Conservation (phyloP, 1,140 invertebrate genomes). For the Apocrypta bakeri region DNA sequence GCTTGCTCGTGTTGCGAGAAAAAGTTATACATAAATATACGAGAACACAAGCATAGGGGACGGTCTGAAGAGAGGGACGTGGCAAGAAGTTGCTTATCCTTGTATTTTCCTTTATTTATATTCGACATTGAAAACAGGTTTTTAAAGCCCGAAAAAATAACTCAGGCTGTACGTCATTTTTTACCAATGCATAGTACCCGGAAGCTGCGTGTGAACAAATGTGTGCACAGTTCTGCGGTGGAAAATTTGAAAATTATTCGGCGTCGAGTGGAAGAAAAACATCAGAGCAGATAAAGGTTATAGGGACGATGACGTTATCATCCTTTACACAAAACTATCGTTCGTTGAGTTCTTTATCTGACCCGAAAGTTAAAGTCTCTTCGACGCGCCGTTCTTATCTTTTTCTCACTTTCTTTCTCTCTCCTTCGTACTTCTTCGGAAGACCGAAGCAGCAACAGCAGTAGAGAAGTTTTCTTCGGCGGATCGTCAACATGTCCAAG, state of each 20-base stretch:
- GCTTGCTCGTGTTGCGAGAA: neutral
- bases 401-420: neutral
- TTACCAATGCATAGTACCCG: neutral
- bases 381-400: conserved; percentile 27
- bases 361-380: neutral
- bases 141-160: neutral
- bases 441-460: neutral
- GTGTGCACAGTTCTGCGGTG: neutral
- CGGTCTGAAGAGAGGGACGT: neutral
- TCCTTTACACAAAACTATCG: conserved; percentile 16
- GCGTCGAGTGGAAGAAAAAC: neutral
- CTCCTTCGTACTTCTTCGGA: neutral
- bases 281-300: neutral
- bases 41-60: no score
- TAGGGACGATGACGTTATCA: neutral
- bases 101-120: neutral
- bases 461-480: conserved; percentile 24
- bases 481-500: conserved; percentile 45
- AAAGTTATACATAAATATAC: conserved; percentile 45
- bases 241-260: neutral
- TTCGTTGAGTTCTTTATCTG: conserved; percentile 13
- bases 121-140: neutral
- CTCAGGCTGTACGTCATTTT: neutral
- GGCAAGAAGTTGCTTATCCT: conserved; percentile 12
- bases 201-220: neutral